phyloP scores from a whole-genome alignment of 2,113 vertebrate species.

The Aspiorhynchus laticeps region DNA sequence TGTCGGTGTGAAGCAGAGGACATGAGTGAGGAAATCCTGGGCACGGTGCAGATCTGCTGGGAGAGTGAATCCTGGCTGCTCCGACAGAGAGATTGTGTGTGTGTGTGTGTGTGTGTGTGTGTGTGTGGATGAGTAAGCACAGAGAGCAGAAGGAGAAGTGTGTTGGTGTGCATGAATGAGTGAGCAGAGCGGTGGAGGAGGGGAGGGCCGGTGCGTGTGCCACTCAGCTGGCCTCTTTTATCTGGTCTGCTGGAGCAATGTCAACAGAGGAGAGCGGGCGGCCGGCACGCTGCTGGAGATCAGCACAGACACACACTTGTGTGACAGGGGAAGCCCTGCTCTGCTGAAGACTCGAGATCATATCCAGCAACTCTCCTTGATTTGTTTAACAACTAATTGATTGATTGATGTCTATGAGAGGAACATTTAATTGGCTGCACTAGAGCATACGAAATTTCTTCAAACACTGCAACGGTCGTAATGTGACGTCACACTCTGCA shows the following conservation, averaged over 20 bases:
- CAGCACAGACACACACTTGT: slow-evolving; percentile 3
- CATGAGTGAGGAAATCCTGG: neutral
- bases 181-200: slow-evolving; percentile 8
- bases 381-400: neutral
- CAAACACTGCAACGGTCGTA: too few relatives aligned
- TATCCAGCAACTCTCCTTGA: neutral
- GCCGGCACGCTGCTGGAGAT: slow-evolving; percentile 49
- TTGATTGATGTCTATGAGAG: neutral
- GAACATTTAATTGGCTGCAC: neutral
- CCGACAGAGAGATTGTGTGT: neutral
- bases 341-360: neutral
- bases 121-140: slow-evolving; percentile 50
- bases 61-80: neutral
- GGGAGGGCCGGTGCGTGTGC: slow-evolving; percentile 65
- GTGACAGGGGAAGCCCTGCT: neutral
- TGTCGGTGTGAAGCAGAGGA: neutral
- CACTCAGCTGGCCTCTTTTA: slow-evolving; percentile 73
- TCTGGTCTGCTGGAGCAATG: slow-evolving; percentile 71
- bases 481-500: too few relatives aligned
- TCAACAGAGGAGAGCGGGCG: slow-evolving; percentile 68
- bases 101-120: slow-evolving; percentile 25
- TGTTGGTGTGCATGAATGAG: slow-evolving; percentile 18
- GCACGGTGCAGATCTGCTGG: neutral
- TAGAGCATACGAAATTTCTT: too few relatives aligned
- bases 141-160: slow-evolving; percentile 15